Evolutionary conservation across 2,113 vertebrate species (phyloP).

Genomic region (Ameiurus melas): DNA sequence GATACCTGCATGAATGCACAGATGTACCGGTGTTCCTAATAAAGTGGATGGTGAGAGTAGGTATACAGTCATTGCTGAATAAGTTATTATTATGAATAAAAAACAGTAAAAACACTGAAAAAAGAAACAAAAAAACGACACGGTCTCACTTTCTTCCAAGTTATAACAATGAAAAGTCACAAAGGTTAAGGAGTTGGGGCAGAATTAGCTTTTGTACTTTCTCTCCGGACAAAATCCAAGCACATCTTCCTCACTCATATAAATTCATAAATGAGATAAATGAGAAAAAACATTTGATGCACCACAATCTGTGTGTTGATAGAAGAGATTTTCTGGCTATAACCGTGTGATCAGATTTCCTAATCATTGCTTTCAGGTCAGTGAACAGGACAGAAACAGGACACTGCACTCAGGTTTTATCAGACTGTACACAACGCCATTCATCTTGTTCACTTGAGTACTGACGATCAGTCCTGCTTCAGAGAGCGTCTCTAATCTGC

Average conservation of each 20-base stretch:
- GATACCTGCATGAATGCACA: no score
- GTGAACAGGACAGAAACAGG: conserved; percentile 20
- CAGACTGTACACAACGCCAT: conserved; percentile 10
- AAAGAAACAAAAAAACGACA: no score
- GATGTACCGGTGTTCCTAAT: no score
- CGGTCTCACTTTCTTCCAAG: neutral
- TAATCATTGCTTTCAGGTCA: conserved; percentile 35
- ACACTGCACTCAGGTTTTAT: conserved; percentile 16
- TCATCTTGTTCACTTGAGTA: conserved; percentile 15
- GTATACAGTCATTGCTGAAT: neutral
- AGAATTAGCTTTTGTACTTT: neutral
- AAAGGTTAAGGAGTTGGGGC: neutral
- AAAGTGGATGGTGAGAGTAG: no score
- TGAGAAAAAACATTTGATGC: neutral
- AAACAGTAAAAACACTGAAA: neutral
- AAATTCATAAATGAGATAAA: neutral
- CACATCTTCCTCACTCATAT: neutral
- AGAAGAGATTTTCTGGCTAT: conserved; percentile 4
- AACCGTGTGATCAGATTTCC: conserved; percentile 31
- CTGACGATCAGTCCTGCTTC: neutral
- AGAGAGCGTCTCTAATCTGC: conserved; percentile 11
- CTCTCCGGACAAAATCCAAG: neutral
- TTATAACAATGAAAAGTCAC: neutral
- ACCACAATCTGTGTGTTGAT: conserved; percentile 4
- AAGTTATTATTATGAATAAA: neutral